Base-by-base conservation (phyloP, 2,797 vertebrate genomes). In the Botia almorhae region DNA sequence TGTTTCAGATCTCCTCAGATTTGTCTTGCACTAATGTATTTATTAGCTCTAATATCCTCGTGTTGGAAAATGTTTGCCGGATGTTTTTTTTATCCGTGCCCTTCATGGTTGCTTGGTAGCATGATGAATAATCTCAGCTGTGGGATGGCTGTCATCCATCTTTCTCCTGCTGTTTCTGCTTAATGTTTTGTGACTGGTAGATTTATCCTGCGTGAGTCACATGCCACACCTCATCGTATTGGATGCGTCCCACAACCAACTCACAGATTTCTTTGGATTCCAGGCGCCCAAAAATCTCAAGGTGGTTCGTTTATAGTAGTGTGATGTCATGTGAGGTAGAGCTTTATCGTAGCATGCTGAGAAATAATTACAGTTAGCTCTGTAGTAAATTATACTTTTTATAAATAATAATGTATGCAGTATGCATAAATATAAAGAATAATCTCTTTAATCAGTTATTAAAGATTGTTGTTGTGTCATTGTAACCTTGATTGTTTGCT, bases 161-260 rank as follows among this genome's bases (percentile, higher is more conserved):
- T 68, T 26, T 63, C 10, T 74, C 55, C 26, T 51, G 76, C 8
- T 50, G 70, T 33, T 69, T 78, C 51, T 60, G 77, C 78, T 81
- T 77, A 82, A 81, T 82, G 74, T 82, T 83, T 82, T 74, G 68
- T 78, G 82, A 78, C 86, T 83, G 51, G 39, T 73, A 99, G 98
- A 98, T 91, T 90, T 99, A 81, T 96, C 96, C 78, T 98, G 96
- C 58, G 82, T 98, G 82, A 95, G 94, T 83, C 91, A 90, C 84
- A 97, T 98, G 96, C 96, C 96, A 61, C 89, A 95, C 80, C 94
- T 99, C 36, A 83, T 93, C 81, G 89, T 93, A 84, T 90, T 99
- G 84, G 92, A 97, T 26, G 95, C 92, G 69, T 97, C 97, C 82
- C 90, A 96, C 83, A 99, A 99, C 23, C 85, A 93, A 14, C 90